A percentile compares a stretch with the other conserved stretches of the same genome.
phyloP scores from a whole-genome alignment of 2,797 vertebrate species.

The Ceyx erithaca region DNA sequence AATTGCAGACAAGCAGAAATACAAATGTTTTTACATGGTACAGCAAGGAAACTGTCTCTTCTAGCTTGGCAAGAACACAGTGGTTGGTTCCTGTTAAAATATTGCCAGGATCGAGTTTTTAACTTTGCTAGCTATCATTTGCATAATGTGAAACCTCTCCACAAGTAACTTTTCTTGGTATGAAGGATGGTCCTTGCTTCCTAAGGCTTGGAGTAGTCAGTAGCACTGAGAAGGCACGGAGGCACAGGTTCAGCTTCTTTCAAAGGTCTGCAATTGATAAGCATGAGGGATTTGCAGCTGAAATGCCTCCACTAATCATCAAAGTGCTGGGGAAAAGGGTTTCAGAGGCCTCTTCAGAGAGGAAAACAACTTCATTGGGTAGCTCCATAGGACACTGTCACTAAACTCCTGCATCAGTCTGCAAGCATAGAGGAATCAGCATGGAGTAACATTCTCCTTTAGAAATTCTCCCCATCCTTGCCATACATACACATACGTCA shows the following conservation, averaged over 20 bases:
- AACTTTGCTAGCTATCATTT: neutral
- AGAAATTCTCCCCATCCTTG: neutral
- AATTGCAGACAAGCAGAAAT: neutral
- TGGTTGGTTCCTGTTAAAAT: neutral
- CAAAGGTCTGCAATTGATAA: neutral
- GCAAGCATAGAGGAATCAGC: neutral
- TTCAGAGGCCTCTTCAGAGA: neutral
- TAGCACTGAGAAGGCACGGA: fast-evolving
- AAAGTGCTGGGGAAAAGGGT: neutral
- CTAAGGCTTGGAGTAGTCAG: neutral
- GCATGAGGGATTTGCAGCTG: neutral
- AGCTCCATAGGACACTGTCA: neutral
- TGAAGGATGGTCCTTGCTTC: neutral
- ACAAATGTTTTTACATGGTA: neutral
- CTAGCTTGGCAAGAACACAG: neutral
- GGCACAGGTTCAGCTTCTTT: neutral
- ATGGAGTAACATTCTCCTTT: neutral
- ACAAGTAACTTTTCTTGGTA: neutral
- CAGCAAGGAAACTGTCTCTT: neutral
- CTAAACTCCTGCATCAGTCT: neutral
- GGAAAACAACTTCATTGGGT: fast-evolving
- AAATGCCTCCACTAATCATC: neutral
- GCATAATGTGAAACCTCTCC: fast-evolving
- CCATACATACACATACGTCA: neutral
- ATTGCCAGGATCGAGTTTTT: neutral